Evolutionary conservation across 2,113 vertebrate species (phyloP).

Genomic region (Odontophorus gujanensis): DNA sequence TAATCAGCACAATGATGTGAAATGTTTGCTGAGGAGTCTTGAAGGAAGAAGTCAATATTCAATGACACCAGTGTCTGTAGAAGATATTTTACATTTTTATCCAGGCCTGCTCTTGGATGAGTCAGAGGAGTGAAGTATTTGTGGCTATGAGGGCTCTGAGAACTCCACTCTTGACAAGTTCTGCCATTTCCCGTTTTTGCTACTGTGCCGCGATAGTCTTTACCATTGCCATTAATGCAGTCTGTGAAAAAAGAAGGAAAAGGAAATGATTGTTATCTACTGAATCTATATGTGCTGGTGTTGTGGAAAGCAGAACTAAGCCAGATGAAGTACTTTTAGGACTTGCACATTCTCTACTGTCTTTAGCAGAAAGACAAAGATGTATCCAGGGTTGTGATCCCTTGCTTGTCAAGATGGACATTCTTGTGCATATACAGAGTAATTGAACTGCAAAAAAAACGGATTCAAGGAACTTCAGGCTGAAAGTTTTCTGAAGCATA

Average conservation of each 20-base stretch:
- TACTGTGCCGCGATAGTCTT: slow-evolving; percentile 82
- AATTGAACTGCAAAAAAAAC: neutral
- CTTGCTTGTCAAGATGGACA: neutral
- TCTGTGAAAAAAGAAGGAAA: slow-evolving; percentile 75
- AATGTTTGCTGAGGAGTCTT: neutral
- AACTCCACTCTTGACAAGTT: slow-evolving; percentile 87
- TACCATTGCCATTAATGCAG: slow-evolving; percentile 83
- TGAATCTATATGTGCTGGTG: neutral
- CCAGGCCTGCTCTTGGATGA: slow-evolving; percentile 83
- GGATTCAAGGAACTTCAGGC: neutral
- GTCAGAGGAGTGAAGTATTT: slow-evolving; percentile 81
- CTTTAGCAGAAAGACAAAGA: neutral
- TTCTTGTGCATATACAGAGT: neutral
- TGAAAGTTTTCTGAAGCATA: neutral
- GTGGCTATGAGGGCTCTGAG: slow-evolving; percentile 85
- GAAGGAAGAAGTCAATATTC: neutral
- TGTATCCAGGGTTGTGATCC: neutral
- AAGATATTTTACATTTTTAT: slow-evolving; percentile 85
- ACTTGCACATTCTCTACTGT: neutral
- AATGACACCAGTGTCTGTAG: neutral
- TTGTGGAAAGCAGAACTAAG: neutral
- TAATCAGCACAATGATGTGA: neutral
- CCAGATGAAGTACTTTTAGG: neutral
- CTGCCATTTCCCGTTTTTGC: slow-evolving; percentile 81
- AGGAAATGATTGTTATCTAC: neutral